Evolutionary conservation across 2,888 invertebrate genomes (phyloP), one percentile per base, ranked within the genome.

Genomic region (Athalia rosae): DNA sequence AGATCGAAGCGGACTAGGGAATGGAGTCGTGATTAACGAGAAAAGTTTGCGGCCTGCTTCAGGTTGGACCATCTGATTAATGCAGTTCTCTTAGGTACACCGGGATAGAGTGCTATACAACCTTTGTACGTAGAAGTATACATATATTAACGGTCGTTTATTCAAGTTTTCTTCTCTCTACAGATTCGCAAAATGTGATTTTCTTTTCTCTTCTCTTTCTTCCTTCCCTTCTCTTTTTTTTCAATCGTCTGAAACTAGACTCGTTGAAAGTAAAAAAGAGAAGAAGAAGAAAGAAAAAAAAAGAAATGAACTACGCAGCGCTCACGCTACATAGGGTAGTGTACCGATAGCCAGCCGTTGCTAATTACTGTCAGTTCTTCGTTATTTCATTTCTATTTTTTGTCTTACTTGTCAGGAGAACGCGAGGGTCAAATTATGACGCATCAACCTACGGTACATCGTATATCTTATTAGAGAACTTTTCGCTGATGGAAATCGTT

Each of bases 11-110:
- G 43, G 58, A 71, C 56, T 8, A 71, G 71, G 43, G 58, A 71
- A 71, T 58, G 71, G 58, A 71, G 71, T 71, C 71, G 56, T 71
- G 56, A 71, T 71, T 71, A 71, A 71, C 71, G 71, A 71, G 71
- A 71, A 71, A 71, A 71, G 71, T 71, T 67, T 71, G 43, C 13
- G 50, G 56, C 45, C 71, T 58, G 45, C 71, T 58, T 71, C 71
- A 56, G 0, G 28, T 48, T 53, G 7, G 4, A 58, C 45, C 56
- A 71, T 71, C 71, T 58, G 71, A 71, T 71, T 58, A 71, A 71
- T 71, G 71, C 71, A 71, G 45, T 71, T 71, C 56, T 56, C 28
- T 28, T 28, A 28, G 28, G 13, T 58, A 56, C 58, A 45, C 13
- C 45, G 45, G 50, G 67, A 28, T 0, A 28, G 28, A 28, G 28